Base-by-base conservation (phyloP, 2,113 vertebrate genomes). In the Maccullochella peelii region DNA sequence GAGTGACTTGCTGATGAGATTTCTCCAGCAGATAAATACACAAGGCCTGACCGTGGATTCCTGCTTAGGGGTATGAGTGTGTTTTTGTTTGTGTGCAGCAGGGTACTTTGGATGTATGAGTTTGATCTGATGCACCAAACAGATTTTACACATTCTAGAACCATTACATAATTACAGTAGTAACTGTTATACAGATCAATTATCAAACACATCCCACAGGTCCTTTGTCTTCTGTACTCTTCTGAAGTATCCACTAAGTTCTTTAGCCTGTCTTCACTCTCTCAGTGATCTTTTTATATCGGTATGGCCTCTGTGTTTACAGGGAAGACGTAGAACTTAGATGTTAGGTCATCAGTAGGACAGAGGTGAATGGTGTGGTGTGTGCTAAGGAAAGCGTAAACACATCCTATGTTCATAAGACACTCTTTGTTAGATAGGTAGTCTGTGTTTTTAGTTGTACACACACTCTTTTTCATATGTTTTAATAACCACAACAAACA, bases 321-420 rank as follows among this genome's bases (percentile, higher is more conserved):
- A 74, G 40, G 84, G 87, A 88, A 89, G 92, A 94, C 67, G 36
- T 72, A 50, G 59, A 77, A 84, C 80, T 85, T 89, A 83, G 82
- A 83, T 86, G 82, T 89, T 88, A 91, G 91, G 85, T 94, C 93
- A 94, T 90, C 88, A 82, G 72, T 50, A 74, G 91, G 94, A 94
- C 88, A 93, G 86, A 88, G 71, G 83, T 87, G 91, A 94, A 94
- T 88, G 50, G 80, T 59, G 80, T 76, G 73, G 85, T 38, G 70
- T 87, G 85, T 84, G 63, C 74, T 16, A 30, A 71, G 87, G 85
- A 88, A 82, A 87, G 86, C 82, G 82, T 89, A 89, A 93, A 93
- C 88, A 92, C 82, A 88, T 88, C 75, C 55, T 12, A 67, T 63
- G 36, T 86, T 82, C 75, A 86, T 57, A 77, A 70, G 73, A 77